Evolutionary conservation across 2,113 vertebrate species (phyloP).

Genomic region (Coptodon bakossiorum): DNA sequence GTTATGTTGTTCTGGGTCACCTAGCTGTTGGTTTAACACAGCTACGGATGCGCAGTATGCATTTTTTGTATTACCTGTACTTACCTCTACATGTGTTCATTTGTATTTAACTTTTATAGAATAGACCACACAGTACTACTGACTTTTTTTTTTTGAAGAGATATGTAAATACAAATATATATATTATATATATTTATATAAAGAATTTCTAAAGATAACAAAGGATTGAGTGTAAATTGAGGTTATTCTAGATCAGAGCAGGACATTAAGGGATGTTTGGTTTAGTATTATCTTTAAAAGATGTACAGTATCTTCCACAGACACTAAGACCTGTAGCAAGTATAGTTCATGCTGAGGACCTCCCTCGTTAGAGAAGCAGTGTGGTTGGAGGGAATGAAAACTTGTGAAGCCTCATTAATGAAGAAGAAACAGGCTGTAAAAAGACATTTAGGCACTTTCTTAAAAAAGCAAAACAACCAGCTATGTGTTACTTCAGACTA

Average conservation of each 20-base stretch:
- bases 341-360: neutral
- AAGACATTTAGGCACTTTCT: neutral
- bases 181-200: conserved; percentile 65
- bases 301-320: neutral
- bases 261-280: neutral
- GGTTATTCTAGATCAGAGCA: conserved; percentile 20
- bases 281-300: neutral
- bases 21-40: neutral
- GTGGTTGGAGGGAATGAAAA: neutral
- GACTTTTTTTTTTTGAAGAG: conserved; percentile 34
- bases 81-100: conserved; percentile 45
- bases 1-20: neutral
- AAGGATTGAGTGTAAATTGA: conserved; percentile 42
- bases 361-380: neutral
- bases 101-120: conserved; percentile 45
- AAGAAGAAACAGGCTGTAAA: neutral
- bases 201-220: conserved; percentile 40
- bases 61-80: conserved; percentile 48
- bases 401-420: neutral
- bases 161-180: conserved; percentile 67
- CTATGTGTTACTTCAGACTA: neutral
- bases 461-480: neutral
- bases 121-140: conserved; percentile 46
- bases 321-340: neutral
- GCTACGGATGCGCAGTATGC: neutral